Evolutionary conservation across 2,113 vertebrate genomes (phyloP).

Genomic region (Antechinus stuartii): DNA sequence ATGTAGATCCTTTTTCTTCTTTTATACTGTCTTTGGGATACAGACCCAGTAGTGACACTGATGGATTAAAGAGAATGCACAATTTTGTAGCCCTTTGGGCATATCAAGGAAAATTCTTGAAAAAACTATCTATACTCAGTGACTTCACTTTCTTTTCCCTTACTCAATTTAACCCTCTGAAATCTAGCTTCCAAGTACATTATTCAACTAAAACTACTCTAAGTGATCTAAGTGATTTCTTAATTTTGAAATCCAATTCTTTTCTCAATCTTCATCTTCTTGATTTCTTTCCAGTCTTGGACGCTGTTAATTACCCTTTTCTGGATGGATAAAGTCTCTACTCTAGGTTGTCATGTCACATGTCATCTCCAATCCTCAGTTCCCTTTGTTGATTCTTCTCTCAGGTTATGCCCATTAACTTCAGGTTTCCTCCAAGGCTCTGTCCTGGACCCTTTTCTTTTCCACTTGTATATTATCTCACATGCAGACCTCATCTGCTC

Average conservation of each 20-base stretch:
- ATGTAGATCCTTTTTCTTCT: no score
- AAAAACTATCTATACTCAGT: not conserved
- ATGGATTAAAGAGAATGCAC: no score
- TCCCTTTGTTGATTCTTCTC: not conserved
- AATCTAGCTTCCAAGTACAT: not conserved
- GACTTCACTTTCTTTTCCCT: not conserved
- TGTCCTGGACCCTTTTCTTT: not conserved
- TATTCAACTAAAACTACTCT: not conserved
- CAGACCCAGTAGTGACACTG: no score
- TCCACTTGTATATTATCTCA: not conserved
- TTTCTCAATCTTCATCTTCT: not conserved
- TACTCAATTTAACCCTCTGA: not conserved
- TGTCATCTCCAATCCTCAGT: not conserved
- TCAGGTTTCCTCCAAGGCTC: not conserved
- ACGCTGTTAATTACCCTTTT: not conserved
- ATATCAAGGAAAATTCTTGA: not conserved
- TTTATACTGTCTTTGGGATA: no score
- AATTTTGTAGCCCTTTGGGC: no score
- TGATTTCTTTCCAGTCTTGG: not conserved
- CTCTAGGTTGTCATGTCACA: not conserved
- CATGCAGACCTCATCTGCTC: not conserved
- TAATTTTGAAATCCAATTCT: not conserved
- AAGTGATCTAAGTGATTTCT: not conserved
- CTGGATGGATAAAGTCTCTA: not conserved
- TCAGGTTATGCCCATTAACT: not conserved